Evolutionary conservation across 1,140 invertebrate species (phyloP), one percentile per base, ranked within the genome.

Genomic region (Arctopsyche grandis): DNA sequence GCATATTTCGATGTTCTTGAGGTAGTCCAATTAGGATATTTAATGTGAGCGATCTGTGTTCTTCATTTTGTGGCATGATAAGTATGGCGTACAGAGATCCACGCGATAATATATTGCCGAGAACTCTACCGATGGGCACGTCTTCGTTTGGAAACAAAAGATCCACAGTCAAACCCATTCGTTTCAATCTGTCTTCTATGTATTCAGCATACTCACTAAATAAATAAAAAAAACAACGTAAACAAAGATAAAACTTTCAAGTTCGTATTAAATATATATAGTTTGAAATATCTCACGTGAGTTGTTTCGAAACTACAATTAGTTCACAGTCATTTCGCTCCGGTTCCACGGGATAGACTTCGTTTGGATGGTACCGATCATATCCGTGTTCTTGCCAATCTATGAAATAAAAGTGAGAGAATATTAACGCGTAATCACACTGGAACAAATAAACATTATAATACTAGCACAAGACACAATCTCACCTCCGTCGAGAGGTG

Each of bases 1-100:
- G 96, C 95, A 98, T 98, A 87, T 98, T 97, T 81, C 96, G 91
- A 85, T 98, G 96, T 85, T 98, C 97, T 93, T 97, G 95, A 12
- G 96, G 95, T 83, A 94, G 89, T 16, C 96, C 96, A 87, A 97
- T 94, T 19, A 98, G 88, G 80, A 98, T 96, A 83, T 97, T 97
- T 0, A 99, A 87, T 16, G 96, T 98, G 29, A 98, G 87, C 77
- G 96, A 97, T 83, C 92, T 91, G 82, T 96, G 92, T 83, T 94
- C 91, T 84, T 96, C 93, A 85, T 98, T 97, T 81, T 94, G 91
- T 0, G 93, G 93, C 84, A 93, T 95, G 0, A 98, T 91, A 16
- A 98, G 90, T 80, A 98, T 93, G 0, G 96, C 97, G 89, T 96
- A 98, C 0, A 98, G 88, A 83, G 94, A 95, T 9, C 95, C 95